phyloP scores from a whole-genome alignment of 2,113 vertebrate genomes.

The Neoarius graeffei region DNA sequence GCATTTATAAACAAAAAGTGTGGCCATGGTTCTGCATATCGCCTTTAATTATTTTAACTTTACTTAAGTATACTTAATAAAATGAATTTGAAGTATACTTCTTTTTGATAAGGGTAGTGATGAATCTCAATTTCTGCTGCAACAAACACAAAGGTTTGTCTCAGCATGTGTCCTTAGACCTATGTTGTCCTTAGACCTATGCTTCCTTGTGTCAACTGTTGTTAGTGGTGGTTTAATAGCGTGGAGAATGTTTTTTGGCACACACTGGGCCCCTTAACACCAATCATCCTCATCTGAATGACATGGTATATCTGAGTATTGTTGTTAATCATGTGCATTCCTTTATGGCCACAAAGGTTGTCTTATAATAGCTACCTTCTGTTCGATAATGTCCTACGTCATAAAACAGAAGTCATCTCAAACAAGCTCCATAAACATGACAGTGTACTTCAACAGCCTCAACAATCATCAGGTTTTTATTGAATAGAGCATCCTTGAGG shows the following conservation, averaged over 20 bases:
- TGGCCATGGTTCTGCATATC: no score
- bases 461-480: background rate
- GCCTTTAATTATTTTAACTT: no score
- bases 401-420: background rate
- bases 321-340: background rate
- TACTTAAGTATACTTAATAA: no score
- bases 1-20: no score
- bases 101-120: no score
- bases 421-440: background rate
- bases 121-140: background rate
- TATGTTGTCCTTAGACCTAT: background rate
- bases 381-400: background rate
- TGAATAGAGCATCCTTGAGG: background rate
- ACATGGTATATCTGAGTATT: background rate
- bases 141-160: background rate
- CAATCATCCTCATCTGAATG: background rate
- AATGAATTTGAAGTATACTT: no score
- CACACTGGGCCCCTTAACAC: background rate
- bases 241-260: no score
- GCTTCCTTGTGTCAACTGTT: background rate
- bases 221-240: background rate
- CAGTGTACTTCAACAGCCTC: background rate
- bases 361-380: background rate
- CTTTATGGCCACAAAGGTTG: background rate
- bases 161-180: background rate